Evolutionary conservation across 2,113 vertebrate species (phyloP).

Genomic region (Ictalurus punctatus): DNA sequence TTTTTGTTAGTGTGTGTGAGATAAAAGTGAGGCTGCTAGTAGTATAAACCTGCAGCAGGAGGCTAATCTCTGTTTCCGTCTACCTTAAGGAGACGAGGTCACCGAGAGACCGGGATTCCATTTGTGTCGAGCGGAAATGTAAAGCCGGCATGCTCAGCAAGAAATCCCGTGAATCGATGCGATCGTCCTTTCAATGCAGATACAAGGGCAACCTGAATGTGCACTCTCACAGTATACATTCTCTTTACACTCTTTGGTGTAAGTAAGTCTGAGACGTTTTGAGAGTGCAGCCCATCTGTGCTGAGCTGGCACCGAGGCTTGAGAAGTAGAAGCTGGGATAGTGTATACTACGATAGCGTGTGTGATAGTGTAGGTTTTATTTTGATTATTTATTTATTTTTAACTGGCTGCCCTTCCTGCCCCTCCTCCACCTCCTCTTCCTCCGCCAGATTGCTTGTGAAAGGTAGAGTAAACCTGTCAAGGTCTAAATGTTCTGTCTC

Average conservation of each 20-base stretch:
- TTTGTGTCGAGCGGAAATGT: neutral
- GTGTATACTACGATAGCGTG: neutral
- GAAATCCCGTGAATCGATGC: neutral
- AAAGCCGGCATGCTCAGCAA: neutral
- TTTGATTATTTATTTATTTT: neutral
- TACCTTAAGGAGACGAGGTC: neutral
- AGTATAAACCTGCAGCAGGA: slow-evolving; percentile 18
- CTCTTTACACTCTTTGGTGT: neutral
- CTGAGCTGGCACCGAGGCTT: neutral
- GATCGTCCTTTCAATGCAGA: neutral
- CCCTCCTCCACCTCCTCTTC: neutral
- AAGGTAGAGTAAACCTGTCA: slow-evolving; percentile 56
- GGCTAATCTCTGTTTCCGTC: slow-evolving; percentile 4
- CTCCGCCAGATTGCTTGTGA: slow-evolving; percentile 23
- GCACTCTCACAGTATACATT: neutral
- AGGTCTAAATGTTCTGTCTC: slow-evolving; percentile 40
- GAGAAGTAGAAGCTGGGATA: neutral
- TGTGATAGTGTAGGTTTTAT: slow-evolving; percentile 7
- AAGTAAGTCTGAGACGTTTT: neutral
- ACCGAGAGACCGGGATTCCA: neutral
- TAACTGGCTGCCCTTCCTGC: slow-evolving; percentile 29
- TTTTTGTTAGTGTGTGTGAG: neutral
- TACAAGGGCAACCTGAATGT: neutral
- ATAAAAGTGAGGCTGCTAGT: neutral
- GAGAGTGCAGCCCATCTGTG: neutral